Evolutionary conservation across 2,888 invertebrate species (phyloP).

Genomic region (Calliphora vomitoria): DNA sequence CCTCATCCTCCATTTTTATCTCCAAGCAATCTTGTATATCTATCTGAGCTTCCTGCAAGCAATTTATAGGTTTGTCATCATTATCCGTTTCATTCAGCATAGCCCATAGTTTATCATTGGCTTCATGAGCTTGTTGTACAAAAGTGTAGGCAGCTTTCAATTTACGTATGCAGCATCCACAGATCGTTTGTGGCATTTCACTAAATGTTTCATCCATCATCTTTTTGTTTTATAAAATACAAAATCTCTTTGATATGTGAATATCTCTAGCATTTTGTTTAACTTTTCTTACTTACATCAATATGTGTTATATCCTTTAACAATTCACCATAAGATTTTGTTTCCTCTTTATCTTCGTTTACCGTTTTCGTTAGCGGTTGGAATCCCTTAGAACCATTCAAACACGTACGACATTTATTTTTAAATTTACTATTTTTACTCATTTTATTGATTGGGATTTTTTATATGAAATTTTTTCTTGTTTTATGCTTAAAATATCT

Average conservation of each 20-base stretch:
- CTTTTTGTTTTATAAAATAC: conserved; percentile 27
- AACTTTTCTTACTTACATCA: conserved; percentile 53
- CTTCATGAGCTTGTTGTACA: conserved; percentile 62
- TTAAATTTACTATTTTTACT: conserved; percentile 59
- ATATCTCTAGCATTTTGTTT: neutral
- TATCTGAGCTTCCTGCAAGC: conserved; percentile 66
- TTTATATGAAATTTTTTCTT: conserved; percentile 16
- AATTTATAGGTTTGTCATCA: conserved; percentile 60
- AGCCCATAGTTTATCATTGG: conserved; percentile 56
- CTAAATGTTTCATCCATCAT: conserved; percentile 39
- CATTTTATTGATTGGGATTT: conserved; percentile 49
- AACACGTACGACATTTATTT: conserved; percentile 68
- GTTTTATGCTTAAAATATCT: conserved; percentile 39
- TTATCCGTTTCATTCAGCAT: conserved; percentile 26
- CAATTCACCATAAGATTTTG: conserved; percentile 62
- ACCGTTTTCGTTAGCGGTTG: conserved; percentile 50
- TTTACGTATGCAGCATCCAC: conserved; percentile 61
- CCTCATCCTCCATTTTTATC: conserved; percentile 65
- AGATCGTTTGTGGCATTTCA: conserved; percentile 57
- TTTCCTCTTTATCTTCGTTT: conserved; percentile 55
- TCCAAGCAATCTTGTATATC: conserved; percentile 68
- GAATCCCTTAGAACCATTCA: conserved; percentile 55
- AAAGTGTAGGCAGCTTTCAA: conserved; percentile 56
- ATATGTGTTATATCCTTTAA: conserved; percentile 63
- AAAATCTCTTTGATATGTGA: conserved; percentile 2